Base-by-base conservation (phyloP, 2,113 vertebrate genomes). In the Channa argus region DNA sequence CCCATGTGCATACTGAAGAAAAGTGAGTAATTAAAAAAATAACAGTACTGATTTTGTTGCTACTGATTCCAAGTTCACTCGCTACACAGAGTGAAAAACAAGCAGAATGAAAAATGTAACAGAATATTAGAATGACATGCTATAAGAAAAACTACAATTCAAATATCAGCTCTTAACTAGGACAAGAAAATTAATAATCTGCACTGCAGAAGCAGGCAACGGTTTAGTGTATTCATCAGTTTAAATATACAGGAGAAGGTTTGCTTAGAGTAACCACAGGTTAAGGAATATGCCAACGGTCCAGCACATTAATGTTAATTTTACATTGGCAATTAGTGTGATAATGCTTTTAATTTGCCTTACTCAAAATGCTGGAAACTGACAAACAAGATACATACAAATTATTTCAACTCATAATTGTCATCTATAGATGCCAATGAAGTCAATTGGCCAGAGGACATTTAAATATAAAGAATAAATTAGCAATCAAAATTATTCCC, bases 201-300 rank as follows among this genome's bases (percentile, higher is more conserved):
- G 58, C 15, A 46, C 56, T 33, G 54, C 39, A 54, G 24, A 51
- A 56, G 45, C 65, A 63, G 58, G 63, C 33, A 65, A 49, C 54
- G 51, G 51, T 46, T 73, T 60, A 41, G 55, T 70, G 38, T 44
- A 44, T 59, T 79, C 38, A 67, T 53, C 52, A 37, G 53, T 77
- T 81, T 44, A 63, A 73, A 81, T 33, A 88, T 51, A 87, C 8
- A 76, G 43, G 15, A 84, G 52, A 13, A 85, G 68, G 50, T 63
- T n/a, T 62, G 69, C 64, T 10, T 77, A 74, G 59, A 82, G 52
- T 47, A n/a, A 50, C 61, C 78, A 61, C 63, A 85, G 46, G 60
- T 77, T 10, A 72, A 71, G 2, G 24, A 76, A 74, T 43, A 47
- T 49, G 56, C 41, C 33, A 75, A 80, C 45, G 72, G 70, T 76